Percentiles rank a stretch among this genome's conserved stretches.
phyloP scores from a whole-genome alignment of 2,113 vertebrate genomes.

The Pelodiscus sinensis region DNA sequence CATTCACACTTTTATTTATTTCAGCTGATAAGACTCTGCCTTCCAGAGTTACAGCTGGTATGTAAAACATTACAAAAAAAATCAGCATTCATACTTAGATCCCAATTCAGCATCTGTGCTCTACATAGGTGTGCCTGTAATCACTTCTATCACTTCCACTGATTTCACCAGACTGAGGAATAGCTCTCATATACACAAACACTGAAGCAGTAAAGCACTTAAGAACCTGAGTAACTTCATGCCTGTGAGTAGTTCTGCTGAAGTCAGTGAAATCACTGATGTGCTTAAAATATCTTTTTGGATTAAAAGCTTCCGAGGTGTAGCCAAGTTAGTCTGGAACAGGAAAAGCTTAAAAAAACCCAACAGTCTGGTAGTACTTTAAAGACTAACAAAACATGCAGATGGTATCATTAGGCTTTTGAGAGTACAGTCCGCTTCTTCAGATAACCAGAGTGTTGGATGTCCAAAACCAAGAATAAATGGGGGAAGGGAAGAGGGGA shows the following conservation, averaged over 20 bases:
- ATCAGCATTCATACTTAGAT: conserved; percentile 29
- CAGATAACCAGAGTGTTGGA: too few species aligned
- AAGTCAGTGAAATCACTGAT: neutral
- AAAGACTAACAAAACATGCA: too few species aligned
- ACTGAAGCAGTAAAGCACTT: conserved; percentile 38
- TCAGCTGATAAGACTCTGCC: conserved; percentile 13
- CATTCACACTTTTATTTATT: neutral
- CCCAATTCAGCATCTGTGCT: conserved; percentile 31
- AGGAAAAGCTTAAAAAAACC: too few species aligned
- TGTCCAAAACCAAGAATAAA: too few species aligned
- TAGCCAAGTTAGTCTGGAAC: too few species aligned
- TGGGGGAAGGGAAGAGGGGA: too few species aligned
- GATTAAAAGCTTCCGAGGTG: too few species aligned
- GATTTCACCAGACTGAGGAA: conserved; percentile 33
- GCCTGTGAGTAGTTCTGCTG: neutral
- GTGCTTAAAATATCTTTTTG: neutral
- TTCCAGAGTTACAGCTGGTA: conserved; percentile 20
- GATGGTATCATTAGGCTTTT: too few species aligned
- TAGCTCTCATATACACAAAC: neutral
- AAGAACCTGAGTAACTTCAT: neutral
- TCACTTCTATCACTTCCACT: conserved; percentile 37
- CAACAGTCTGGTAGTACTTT: too few species aligned
- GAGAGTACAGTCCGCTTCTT: too few species aligned
- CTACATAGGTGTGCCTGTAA: conserved; percentile 24
- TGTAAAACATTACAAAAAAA: neutral